Percentiles rank a stretch among this genome's conserved stretches.
These are phyloP conservation scores for Dolichopus griseipennis DNA, from an alignment of 2,888 invertebrate genomes.

Conservation along the genomic window DNA sequence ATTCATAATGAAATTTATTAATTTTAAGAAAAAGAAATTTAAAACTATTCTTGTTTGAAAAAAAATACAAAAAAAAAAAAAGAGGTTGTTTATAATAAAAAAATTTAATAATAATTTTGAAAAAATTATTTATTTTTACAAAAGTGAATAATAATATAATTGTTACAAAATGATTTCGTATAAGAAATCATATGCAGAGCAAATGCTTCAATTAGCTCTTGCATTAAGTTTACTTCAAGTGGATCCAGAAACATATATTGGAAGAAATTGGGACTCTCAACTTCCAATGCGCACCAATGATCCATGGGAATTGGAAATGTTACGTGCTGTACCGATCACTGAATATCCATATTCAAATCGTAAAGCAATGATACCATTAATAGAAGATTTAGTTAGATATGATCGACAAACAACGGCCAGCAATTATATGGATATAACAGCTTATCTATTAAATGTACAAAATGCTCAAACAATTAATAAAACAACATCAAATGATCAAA, in stretches of 20 bases:
- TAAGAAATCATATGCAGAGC: slow-evolving; percentile 74
- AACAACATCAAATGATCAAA: slow-evolving; percentile 10
- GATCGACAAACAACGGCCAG: slow-evolving; percentile 51
- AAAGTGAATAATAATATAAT: slow-evolving; percentile 15
- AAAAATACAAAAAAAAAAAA: slow-evolving; percentile 13
- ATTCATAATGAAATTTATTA: neutral
- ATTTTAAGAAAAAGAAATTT: slow-evolving; percentile 20
- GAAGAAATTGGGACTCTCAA: slow-evolving; percentile 46
- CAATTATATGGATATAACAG: slow-evolving; percentile 47
- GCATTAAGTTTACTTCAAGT: slow-evolving; percentile 70
- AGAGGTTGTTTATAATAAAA: neutral
- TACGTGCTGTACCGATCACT: slow-evolving; percentile 37
- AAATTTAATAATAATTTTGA: neutral
- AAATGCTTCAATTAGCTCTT: slow-evolving; percentile 70
- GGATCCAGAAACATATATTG: slow-evolving; percentile 61
- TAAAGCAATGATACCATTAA: slow-evolving; percentile 43
- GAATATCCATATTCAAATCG: slow-evolving; percentile 42
- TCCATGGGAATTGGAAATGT: slow-evolving; percentile 42
- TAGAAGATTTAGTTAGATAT: slow-evolving; percentile 45
- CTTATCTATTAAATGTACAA: slow-evolving; percentile 54
- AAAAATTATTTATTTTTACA: neutral
- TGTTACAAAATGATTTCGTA: slow-evolving; percentile 58
- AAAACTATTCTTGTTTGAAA: slow-evolving; percentile 18
- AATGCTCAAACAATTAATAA: slow-evolving; percentile 32
- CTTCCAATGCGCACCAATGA: slow-evolving; percentile 37